A percentile compares a stretch with the other conserved stretches of the same genome.
Conservation (phyloP, 2,113 vertebrate genomes). For the Colius striatus region DNA sequence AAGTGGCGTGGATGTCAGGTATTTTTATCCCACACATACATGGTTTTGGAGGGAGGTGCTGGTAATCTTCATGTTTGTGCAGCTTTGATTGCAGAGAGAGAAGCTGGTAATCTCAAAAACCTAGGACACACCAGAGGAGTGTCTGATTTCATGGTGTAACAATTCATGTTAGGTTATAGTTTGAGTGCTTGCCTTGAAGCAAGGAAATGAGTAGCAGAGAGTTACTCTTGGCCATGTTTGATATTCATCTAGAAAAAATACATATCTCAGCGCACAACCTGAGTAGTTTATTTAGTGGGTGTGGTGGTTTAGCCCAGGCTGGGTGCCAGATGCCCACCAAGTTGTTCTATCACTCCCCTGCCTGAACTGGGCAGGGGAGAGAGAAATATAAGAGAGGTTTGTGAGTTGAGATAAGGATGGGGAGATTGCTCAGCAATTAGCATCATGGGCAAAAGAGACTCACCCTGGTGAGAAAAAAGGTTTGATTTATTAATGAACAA, state of each 20-base stretch:
- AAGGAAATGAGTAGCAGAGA: accelerated
- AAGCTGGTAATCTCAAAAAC: accelerated
- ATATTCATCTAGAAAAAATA: neutral
- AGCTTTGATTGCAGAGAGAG: too few relatives aligned
- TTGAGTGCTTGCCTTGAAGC: neutral
- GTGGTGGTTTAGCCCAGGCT: too few relatives aligned
- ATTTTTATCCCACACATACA: accelerated
- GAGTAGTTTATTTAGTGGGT: accelerated
- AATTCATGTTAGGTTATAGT: neutral
- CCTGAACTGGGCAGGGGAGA: too few relatives aligned
- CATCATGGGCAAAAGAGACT: too few relatives aligned
- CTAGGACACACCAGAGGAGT: neutral
- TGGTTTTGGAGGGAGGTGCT: accelerated
- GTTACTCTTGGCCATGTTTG: accelerated
- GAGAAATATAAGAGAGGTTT: too few relatives aligned
- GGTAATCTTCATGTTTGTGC: accelerated
- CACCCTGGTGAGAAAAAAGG: too few relatives aligned
- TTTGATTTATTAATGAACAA: too few relatives aligned
- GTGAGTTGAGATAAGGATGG: too few relatives aligned
- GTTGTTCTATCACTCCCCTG: too few relatives aligned
- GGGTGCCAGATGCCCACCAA: too few relatives aligned
- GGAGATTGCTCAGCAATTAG: too few relatives aligned
- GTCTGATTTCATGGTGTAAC: neutral
- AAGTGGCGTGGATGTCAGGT: accelerated
- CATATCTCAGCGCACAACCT: accelerated